Conservation (phyloP, 1,140 invertebrate species). For the Aphis craccivora region DNA sequence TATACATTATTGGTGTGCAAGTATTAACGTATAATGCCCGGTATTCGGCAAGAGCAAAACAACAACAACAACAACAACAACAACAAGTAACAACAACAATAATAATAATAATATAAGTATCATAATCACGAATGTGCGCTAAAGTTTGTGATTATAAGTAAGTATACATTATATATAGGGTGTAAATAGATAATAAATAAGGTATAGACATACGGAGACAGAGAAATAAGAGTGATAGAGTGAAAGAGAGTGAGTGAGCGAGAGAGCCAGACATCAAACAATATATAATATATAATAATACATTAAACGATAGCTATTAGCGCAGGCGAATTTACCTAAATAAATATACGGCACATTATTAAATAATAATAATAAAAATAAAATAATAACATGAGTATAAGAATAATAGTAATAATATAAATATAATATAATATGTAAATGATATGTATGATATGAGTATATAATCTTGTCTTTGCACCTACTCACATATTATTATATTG, state of each 20-base stretch:
- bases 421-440: background rate
- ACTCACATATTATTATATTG: background rate
- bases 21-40: constrained; percentile 3
- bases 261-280: constrained; percentile 53
- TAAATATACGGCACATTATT: constrained; percentile 12
- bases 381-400: background rate
- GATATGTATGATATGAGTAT: background rate
- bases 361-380: constrained; percentile 18
- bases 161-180: constrained; percentile 14
- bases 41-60: background rate
- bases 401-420: background rate
- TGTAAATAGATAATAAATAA: constrained; percentile 41
- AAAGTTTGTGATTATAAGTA: constrained; percentile 26
- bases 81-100: background rate
- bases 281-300: constrained; percentile 20
- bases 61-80: background rate
- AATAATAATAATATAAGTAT: background rate
- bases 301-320: constrained; percentile 35
- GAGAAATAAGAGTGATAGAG: constrained; percentile 42
- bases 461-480: background rate
- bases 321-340: constrained; percentile 26
- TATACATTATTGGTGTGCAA: background rate
- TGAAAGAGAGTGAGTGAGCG: constrained; percentile 52
- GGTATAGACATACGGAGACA: constrained; percentile 22
- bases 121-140: background rate